phyloP scores from a whole-genome alignment of 2,888 invertebrate genomes.

The Tineola bisselliella region DNA sequence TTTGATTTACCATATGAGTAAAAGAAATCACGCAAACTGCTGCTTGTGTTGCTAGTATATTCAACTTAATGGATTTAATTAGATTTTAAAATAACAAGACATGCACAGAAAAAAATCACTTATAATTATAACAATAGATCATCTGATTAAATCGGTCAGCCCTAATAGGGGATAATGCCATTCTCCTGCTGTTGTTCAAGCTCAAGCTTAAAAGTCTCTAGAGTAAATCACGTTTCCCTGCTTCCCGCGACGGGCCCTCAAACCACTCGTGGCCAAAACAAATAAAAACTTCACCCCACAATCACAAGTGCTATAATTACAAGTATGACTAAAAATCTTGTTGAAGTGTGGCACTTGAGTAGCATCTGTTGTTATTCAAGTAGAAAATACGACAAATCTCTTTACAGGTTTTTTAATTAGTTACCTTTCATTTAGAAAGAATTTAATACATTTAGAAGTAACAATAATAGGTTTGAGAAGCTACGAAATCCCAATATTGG shows the following conservation, averaged over 20 bases:
- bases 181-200: not conserved
- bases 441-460: too few species aligned
- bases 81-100: too few species aligned
- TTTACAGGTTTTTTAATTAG: not conserved
- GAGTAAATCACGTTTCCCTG: not conserved
- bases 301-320: not conserved
- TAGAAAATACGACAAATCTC: not conserved
- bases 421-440: too few species aligned
- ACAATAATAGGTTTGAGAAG: too few species aligned
- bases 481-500: too few species aligned
- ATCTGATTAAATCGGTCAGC: not conserved
- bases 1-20: too few species aligned
- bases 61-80: too few species aligned
- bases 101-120: too few species aligned
- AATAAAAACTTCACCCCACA: slow-evolving; percentile 1
- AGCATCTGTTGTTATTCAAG: not conserved
- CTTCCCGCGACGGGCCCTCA: not conserved
- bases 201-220: not conserved
- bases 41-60: too few species aligned
- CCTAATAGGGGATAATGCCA: not conserved
- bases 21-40: too few species aligned
- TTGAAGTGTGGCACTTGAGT: not conserved
- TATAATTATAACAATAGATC: too few species aligned
- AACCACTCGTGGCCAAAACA: not conserved
- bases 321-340: not conserved